These are phyloP conservation scores for Dendrolimus pini DNA, from an alignment of 2,888 invertebrate genomes.

Conservation along the genomic window DNA sequence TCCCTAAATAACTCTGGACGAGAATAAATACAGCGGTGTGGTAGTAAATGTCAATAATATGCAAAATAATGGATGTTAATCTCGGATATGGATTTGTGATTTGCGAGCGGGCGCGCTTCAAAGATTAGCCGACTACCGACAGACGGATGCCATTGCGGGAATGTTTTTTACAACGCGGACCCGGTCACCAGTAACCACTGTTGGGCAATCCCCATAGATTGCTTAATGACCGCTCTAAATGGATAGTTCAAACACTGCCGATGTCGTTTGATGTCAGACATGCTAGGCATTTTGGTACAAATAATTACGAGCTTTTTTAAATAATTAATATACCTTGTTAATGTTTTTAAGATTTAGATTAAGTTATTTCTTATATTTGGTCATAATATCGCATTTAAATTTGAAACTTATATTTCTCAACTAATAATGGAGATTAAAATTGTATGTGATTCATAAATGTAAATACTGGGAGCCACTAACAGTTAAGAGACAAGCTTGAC, in stretches of 20 bases:
- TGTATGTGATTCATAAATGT: too few relatives aligned
- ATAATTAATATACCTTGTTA: background rate
- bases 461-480: too few relatives aligned
- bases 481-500: too few relatives aligned
- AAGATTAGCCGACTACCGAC: constrained; percentile 63
- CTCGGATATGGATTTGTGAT: constrained; percentile 58
- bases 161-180: constrained; percentile 17
- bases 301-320: background rate
- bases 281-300: background rate
- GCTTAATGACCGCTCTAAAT: background rate
- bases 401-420: too few relatives aligned
- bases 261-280: background rate
- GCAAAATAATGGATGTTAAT: constrained; percentile 74
- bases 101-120: constrained; percentile 61
- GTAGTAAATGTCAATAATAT: constrained; percentile 76
- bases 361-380: too few relatives aligned
- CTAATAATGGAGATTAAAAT: too few relatives aligned
- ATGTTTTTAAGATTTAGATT: too few relatives aligned
- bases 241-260: background rate
- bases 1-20: constrained; percentile 69
- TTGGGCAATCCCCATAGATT: background rate
- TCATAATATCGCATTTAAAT: too few relatives aligned
- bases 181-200: background rate
- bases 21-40: constrained; percentile 67
- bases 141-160: constrained; percentile 27